Evolutionary conservation across 2,888 invertebrate genomes (phyloP).

Genomic region (Carabus problematicus): DNA sequence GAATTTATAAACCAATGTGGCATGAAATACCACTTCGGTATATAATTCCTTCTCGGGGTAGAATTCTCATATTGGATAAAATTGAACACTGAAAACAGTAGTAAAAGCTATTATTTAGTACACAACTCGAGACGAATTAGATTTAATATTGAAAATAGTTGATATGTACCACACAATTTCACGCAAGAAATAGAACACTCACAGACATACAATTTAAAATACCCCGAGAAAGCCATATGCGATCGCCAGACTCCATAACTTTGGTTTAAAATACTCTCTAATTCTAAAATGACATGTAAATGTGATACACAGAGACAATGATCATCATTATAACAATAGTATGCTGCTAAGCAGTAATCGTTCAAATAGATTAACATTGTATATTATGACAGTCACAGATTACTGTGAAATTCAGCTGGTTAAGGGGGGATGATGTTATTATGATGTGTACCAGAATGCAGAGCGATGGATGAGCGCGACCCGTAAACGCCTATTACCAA

Average conservation of each 20-base stretch:
- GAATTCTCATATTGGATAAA: slow-evolving; percentile 25
- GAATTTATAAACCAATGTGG: slow-evolving; percentile 35
- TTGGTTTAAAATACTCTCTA: slow-evolving; percentile 42
- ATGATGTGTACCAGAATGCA: slow-evolving; percentile 31
- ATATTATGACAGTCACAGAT: neutral
- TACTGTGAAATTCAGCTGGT: neutral
- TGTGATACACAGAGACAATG: slow-evolving; percentile 43
- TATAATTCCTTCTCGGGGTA: slow-evolving; percentile 38
- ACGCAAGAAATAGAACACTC: slow-evolving; percentile 40
- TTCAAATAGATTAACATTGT: slow-evolving; percentile 15
- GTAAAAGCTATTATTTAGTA: slow-evolving; percentile 32
- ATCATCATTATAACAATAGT: slow-evolving; percentile 40
- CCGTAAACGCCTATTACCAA: neutral
- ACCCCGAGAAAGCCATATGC: slow-evolving; percentile 39
- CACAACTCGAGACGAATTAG: slow-evolving; percentile 30
- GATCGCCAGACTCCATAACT: slow-evolving; percentile 38
- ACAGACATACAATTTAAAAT: slow-evolving; percentile 34
- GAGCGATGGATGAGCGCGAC: neutral
- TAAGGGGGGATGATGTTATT: neutral
- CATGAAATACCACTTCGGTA: slow-evolving; percentile 17
- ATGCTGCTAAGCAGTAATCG: slow-evolving; percentile 39
- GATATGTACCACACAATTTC: slow-evolving; percentile 40
- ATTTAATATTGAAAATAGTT: slow-evolving; percentile 33
- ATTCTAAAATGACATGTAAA: slow-evolving; percentile 40
- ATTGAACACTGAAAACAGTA: slow-evolving; percentile 35